These are phyloP conservation scores for Entomobrya multifasciata DNA, from an alignment of 2,888 invertebrate genomes.

Conservation along the genomic window DNA sequence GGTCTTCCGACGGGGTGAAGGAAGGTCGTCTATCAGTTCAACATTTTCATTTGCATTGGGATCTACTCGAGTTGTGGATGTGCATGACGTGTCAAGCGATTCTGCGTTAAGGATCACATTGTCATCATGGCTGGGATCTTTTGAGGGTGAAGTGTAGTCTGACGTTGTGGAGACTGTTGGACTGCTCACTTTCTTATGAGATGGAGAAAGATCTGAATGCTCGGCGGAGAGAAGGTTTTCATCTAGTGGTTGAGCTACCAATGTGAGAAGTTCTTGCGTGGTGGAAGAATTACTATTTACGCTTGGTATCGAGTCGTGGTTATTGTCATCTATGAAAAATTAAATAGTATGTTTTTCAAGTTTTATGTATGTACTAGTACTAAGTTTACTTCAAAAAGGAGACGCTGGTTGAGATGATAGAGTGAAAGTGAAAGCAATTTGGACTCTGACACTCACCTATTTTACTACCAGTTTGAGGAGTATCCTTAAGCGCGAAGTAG, in stretches of 20 bases:
- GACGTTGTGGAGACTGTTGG: slow-evolving; percentile 71
- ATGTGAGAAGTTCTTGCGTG: slow-evolving; percentile 26
- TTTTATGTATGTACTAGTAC: no score
- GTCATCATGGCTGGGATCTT: slow-evolving; percentile 14
- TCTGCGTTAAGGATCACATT: slow-evolving; percentile 9
- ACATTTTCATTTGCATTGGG: neutral
- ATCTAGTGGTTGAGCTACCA: slow-evolving; percentile 3
- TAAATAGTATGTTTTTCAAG: no score
- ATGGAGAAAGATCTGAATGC: slow-evolving; percentile 18
- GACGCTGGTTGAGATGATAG: no score
- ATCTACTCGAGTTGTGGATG: slow-evolving; percentile 46
- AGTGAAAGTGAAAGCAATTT: no score
- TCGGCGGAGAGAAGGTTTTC: slow-evolving; percentile 19
- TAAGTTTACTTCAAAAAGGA: neutral
- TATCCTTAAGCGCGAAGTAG: slow-evolving; percentile 73
- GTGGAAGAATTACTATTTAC: slow-evolving; percentile 35
- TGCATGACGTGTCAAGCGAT: slow-evolving; percentile 42
- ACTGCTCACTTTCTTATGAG: slow-evolving; percentile 62
- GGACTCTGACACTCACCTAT: slow-evolving; percentile 63
- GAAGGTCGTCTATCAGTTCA: no score
- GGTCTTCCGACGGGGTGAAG: neutral
- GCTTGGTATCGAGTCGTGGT: neutral
- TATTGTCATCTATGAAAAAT: slow-evolving; percentile 13
- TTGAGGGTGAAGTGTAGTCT: slow-evolving; percentile 42
- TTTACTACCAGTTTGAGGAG: slow-evolving; percentile 52